Evolutionary conservation across 2,113 vertebrate species (phyloP).

Genomic region (Neotoma lepida): DNA sequence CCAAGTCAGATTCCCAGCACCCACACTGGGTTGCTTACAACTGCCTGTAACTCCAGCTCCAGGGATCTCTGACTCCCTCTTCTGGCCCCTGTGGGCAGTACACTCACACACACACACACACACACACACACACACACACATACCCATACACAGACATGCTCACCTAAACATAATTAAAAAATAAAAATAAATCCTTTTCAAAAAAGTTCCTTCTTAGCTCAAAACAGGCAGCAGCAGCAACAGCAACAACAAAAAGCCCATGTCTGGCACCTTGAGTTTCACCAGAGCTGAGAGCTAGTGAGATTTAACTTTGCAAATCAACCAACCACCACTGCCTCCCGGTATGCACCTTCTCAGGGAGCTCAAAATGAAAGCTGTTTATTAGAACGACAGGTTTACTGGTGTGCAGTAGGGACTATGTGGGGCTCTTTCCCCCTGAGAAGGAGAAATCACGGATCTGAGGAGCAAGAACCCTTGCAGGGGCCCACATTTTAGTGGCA

Average conservation of each 20-base stretch:
- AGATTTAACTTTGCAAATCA: background rate
- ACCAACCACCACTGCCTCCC: fast-evolving
- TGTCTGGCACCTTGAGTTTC: fast-evolving
- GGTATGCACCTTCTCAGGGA: fast-evolving
- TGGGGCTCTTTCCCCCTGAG: background rate
- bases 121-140: background rate
- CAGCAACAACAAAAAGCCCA: background rate
- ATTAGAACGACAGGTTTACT: conserved; percentile 13
- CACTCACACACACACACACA: background rate
- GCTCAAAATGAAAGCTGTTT: conserved; percentile 42
- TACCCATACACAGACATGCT: background rate
- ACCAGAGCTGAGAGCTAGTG: fast-evolving
- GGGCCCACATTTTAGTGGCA: background rate
- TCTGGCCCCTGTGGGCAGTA: background rate
- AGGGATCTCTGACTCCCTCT: background rate
- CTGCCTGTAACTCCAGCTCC: background rate
- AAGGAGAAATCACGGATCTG: background rate
- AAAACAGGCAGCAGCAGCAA: background rate
- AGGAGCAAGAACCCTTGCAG: background rate
- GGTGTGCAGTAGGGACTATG: fast-evolving
- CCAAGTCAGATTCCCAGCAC: background rate
- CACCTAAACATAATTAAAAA: background rate
- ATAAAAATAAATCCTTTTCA: background rate
- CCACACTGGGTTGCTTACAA: background rate
- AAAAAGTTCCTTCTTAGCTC: background rate